These are phyloP conservation scores for Podilymbus podiceps DNA, from an alignment of 2,113 vertebrate species.

Conservation along the genomic window DNA sequence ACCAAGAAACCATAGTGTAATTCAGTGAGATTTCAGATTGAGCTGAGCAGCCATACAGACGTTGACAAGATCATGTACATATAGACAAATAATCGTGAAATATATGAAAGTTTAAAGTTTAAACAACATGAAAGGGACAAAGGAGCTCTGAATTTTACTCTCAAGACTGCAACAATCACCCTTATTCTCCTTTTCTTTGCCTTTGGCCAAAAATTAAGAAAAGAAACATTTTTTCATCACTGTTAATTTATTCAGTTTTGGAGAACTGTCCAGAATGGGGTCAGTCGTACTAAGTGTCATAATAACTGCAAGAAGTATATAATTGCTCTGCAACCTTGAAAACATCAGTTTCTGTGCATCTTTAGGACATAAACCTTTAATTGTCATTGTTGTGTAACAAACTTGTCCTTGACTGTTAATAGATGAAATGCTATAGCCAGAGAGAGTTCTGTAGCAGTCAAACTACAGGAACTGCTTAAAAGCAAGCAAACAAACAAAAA, in stretches of 20 bases:
- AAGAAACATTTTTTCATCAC: background rate
- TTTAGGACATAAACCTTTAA: background rate
- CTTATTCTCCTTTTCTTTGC: background rate
- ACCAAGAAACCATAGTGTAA: background rate
- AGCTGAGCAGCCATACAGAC: background rate
- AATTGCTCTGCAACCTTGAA: background rate
- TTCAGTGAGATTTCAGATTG: background rate
- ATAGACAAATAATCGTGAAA: background rate
- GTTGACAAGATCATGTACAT: background rate
- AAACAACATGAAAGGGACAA: background rate
- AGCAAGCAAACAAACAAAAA: background rate
- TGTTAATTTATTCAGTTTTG: background rate
- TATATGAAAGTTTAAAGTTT: background rate
- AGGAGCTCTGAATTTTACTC: background rate
- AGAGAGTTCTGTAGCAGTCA: background rate
- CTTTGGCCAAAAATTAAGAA: background rate
- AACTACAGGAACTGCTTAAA: background rate
- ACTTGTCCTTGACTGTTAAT: background rate
- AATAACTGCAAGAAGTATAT: background rate
- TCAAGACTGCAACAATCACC: background rate
- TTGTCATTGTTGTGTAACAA: background rate
- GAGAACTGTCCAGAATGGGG: background rate
- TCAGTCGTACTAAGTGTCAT: background rate
- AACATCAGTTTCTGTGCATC: background rate
- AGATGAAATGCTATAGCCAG: background rate